A percentile compares a stretch with the other conserved stretches of the same genome.
phyloP scores from a whole-genome alignment of 2,797 vertebrate species.

The Gambelia wislizenii region DNA sequence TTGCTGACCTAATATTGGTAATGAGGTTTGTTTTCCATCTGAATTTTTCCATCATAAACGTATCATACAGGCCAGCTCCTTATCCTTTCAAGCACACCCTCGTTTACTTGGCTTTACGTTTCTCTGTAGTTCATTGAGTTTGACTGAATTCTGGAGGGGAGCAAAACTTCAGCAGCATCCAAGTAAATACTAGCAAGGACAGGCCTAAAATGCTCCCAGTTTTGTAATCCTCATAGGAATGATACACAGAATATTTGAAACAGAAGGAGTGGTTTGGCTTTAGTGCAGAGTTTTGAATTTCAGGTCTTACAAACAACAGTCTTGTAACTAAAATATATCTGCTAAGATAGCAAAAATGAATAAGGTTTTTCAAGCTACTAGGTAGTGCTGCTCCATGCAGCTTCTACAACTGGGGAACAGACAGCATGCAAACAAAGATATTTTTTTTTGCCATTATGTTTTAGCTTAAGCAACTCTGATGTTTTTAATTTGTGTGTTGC shows the following conservation, averaged over 20 bases:
- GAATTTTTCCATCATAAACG: background rate
- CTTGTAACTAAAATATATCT: slow-evolving; percentile 43
- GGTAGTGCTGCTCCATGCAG: slow-evolving; percentile 41
- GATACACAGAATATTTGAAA: slow-evolving; percentile 14
- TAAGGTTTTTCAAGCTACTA: background rate
- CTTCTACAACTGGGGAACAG: slow-evolving; percentile 48
- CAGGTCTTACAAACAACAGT: slow-evolving; percentile 46
- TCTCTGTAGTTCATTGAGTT: background rate
- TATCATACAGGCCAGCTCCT: background rate
- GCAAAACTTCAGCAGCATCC: background rate
- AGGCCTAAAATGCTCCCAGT: background rate
- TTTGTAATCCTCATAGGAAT: slow-evolving; percentile 37
- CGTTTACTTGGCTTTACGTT: slow-evolving; percentile 6
- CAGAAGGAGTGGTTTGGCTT: slow-evolving; percentile 11
- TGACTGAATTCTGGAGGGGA: background rate
- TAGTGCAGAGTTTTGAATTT: slow-evolving; percentile 27
- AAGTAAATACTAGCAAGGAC: slow-evolving; percentile 9
- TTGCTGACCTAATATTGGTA: background rate
- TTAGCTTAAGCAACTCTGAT: slow-evolving; percentile 62
- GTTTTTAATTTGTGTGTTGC: slow-evolving; percentile 77
- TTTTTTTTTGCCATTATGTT: slow-evolving; percentile 59
- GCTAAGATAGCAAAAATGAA: slow-evolving; percentile 49
- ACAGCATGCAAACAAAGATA: slow-evolving; percentile 49
- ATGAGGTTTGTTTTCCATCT: background rate
- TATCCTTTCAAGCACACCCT: background rate